A percentile compares a stretch with the other conserved stretches of the same genome.
phyloP scores from a whole-genome alignment of 2,797 vertebrate genomes.

The Esox lucius region DNA sequence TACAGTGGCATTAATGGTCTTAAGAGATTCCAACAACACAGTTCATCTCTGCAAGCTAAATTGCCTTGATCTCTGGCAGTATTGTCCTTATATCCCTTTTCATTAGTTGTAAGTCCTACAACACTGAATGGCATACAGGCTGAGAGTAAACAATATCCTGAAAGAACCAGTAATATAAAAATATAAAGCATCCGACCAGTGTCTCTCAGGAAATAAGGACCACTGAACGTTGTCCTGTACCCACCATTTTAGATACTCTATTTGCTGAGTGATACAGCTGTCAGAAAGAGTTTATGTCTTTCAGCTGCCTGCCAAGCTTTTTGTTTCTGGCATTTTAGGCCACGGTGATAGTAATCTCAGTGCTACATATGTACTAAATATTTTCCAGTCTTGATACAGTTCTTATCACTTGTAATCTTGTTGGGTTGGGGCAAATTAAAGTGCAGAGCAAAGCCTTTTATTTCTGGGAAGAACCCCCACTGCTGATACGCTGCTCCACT shows the following conservation, averaged over 20 bases:
- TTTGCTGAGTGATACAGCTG: not conserved
- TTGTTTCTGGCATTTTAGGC: constrained; percentile 31
- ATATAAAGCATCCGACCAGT: not conserved
- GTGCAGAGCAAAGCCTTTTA: not conserved
- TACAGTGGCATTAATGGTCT: constrained; percentile 40
- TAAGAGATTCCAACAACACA: constrained; percentile 29
- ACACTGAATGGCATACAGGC: constrained; percentile 31
- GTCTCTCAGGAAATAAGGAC: not conserved
- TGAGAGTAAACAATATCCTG: not conserved
- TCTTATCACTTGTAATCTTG: constrained; percentile 19
- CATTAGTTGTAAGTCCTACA: constrained; percentile 25
- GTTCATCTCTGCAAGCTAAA: constrained; percentile 8
- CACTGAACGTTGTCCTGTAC: not conserved
- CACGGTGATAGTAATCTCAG: constrained; percentile 16
- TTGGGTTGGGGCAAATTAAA: constrained; percentile 27
- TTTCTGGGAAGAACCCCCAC: constrained; percentile 29
- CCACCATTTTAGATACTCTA: not conserved
- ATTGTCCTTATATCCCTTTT: constrained; percentile 28
- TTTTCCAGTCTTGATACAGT: constrained; percentile 11
- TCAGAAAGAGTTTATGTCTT: not conserved
- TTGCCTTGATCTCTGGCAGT: constrained; percentile 27
- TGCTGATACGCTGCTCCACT: constrained; percentile 21
- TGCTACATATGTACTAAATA: constrained; percentile 22
- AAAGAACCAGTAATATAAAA: not conserved
- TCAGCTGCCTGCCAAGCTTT: constrained; percentile 18